phyloP scores from a whole-genome alignment of 2,113 vertebrate species.

The Butastur rufipennis region DNA sequence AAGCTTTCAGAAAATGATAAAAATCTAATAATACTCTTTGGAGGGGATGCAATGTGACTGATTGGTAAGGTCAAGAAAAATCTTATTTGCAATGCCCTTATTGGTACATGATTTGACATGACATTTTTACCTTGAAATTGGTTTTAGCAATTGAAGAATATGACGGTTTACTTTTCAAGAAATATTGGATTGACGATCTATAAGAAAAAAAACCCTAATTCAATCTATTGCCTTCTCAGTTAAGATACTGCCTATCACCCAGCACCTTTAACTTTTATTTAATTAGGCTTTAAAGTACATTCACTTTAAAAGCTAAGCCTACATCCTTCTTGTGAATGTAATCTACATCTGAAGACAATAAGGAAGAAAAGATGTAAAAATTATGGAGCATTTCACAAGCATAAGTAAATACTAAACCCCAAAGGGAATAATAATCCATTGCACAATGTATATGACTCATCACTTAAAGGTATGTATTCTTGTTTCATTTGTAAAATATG shows the following conservation, averaged over 20 bases:
- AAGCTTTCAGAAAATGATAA: slow-evolving; percentile 78
- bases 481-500: slow-evolving; percentile 49
- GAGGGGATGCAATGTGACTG: slow-evolving; percentile 79
- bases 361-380: slow-evolving; percentile 16
- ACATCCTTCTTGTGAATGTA: not conserved
- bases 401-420: slow-evolving; percentile 13
- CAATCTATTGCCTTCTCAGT: slow-evolving; percentile 71
- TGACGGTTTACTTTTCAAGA: slow-evolving; percentile 72
- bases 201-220: slow-evolving; percentile 74
- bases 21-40: slow-evolving; percentile 79
- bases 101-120: slow-evolving; percentile 77
- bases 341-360: slow-evolving; percentile 3
- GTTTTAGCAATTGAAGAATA: slow-evolving; percentile 80
- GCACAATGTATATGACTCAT: slow-evolving; percentile 44
- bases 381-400: slow-evolving; percentile 24
- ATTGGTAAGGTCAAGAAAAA: slow-evolving; percentile 80
- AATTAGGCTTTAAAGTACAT: slow-evolving; percentile 56
- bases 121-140: slow-evolving; percentile 81
- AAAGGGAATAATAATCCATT: slow-evolving; percentile 40
- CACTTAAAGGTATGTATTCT: slow-evolving; percentile 48
- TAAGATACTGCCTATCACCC: slow-evolving; percentile 59
- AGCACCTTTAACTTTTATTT: slow-evolving; percentile 66
- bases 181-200: slow-evolving; percentile 74
- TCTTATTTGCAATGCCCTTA: slow-evolving; percentile 79
- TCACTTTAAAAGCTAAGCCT: slow-evolving; percentile 20